Evolutionary conservation across 2,888 invertebrate species (phyloP).

Genomic region (Agelastica alni): DNA sequence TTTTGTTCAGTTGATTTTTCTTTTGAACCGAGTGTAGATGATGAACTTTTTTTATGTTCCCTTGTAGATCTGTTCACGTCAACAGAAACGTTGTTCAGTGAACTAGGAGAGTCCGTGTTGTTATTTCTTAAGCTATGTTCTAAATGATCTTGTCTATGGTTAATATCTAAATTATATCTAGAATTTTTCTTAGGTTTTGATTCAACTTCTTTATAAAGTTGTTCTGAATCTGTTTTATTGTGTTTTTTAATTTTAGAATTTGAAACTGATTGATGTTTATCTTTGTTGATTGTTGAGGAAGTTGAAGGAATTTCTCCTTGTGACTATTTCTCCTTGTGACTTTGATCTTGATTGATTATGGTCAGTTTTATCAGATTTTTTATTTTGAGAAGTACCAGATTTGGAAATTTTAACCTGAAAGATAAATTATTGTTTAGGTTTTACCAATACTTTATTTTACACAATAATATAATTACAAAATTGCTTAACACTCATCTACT

Average conservation of each 20-base stretch:
- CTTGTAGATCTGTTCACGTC: constrained; percentile 29
- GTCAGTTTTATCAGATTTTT: constrained; percentile 25
- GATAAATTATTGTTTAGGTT: too few relatives aligned
- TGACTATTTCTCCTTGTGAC: constrained; percentile 42
- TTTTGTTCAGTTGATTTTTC: constrained; percentile 28
- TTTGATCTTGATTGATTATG: constrained; percentile 34
- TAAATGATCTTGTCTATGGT: constrained; percentile 32
- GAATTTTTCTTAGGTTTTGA: constrained; percentile 27
- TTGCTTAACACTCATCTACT: too few relatives aligned
- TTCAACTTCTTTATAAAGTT: constrained; percentile 26
- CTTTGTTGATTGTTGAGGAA: constrained; percentile 33
- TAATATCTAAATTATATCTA: constrained; percentile 30
- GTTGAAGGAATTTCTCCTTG: constrained; percentile 39
- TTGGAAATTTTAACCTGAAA: constrained; percentile 32
- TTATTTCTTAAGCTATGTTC: constrained; percentile 28
- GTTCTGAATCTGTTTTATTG: constrained; percentile 22
- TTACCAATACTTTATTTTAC: too few relatives aligned
- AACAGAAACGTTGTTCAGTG: constrained; percentile 23
- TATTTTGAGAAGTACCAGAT: constrained; percentile 25
- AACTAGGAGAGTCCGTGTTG: constrained; percentile 27
- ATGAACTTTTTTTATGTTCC: constrained; percentile 32
- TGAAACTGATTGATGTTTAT: constrained; percentile 23
- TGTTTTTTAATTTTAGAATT: constrained; percentile 32
- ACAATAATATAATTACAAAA: too few relatives aligned
- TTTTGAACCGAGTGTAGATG: constrained; percentile 26